These are phyloP conservation scores for Polia nebulosa DNA, from an alignment of 2,888 invertebrate species.

Conservation along the genomic window DNA sequence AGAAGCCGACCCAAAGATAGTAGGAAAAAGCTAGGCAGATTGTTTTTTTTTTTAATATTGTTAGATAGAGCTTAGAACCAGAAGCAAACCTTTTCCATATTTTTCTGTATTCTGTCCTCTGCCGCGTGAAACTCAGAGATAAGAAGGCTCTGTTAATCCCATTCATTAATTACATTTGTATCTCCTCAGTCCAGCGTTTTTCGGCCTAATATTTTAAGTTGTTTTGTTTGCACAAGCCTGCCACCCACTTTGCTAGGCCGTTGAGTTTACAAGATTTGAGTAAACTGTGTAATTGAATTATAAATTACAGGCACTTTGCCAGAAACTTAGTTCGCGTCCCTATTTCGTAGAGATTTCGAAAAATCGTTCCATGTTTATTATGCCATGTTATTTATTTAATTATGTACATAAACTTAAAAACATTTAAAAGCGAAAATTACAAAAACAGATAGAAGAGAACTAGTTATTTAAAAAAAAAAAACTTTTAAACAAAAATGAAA, in stretches of 20 bases:
- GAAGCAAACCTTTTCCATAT: conserved; percentile 15
- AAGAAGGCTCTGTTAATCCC: conserved; percentile 35
- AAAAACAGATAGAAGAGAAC: too few species aligned
- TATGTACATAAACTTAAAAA: too few species aligned
- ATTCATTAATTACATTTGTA: conserved; percentile 48
- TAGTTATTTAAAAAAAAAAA: too few species aligned
- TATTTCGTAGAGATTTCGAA: background rate
- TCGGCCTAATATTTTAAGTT: conserved; percentile 6
- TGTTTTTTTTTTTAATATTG: too few species aligned
- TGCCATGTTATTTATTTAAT: too few species aligned
- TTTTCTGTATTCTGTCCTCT: background rate
- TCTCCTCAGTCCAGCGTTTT: conserved; percentile 35
- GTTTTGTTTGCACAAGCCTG: conserved; percentile 14
- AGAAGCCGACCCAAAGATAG: too few species aligned
- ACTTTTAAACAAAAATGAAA: too few species aligned
- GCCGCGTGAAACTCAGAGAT: conserved; percentile 48
- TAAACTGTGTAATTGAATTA: conserved; percentile 10
- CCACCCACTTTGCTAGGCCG: background rate
- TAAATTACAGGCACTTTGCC: background rate
- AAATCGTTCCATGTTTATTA: background rate
- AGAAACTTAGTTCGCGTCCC: background rate
- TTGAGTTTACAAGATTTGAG: conserved; percentile 12
- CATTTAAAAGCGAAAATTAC: too few species aligned
- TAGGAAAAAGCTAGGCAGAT: too few species aligned
- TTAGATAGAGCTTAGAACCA: too few species aligned